Conservation (phyloP, 2,113 vertebrate genomes). For the Melanostigma gelatinosum region DNA sequence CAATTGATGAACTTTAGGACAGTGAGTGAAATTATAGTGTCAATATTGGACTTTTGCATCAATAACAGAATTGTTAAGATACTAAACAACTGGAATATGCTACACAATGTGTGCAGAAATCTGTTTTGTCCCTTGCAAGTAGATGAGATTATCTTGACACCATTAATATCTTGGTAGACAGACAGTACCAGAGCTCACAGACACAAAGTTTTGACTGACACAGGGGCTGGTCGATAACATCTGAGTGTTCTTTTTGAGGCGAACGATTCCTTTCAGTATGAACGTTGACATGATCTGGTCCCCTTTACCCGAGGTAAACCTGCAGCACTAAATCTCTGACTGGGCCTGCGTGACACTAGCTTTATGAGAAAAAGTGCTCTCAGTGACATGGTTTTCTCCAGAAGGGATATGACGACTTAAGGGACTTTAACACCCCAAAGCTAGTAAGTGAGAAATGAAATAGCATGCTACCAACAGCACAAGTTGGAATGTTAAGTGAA, state of each 20-base stretch:
- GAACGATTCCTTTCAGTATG: constrained; percentile 25
- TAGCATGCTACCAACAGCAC: constrained; percentile 25
- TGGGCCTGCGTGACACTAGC: constrained; percentile 16
- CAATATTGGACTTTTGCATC: constrained; percentile 7
- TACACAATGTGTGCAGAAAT: neutral
- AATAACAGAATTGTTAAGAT: neutral
- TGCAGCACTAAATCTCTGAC: constrained; percentile 19
- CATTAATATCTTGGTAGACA: neutral
- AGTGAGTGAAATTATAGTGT: neutral
- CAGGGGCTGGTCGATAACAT: neutral
- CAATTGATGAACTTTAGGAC: neutral
- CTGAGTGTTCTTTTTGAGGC: neutral
- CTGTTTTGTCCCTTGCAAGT: neutral
- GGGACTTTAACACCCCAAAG: constrained; percentile 62
- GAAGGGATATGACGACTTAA: constrained; percentile 55
- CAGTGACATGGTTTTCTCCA: constrained; percentile 33
- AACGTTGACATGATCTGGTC: constrained; percentile 18
- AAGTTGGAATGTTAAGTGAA: constrained; percentile 37
- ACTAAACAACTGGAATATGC: neutral
- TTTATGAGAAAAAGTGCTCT: constrained; percentile 29
- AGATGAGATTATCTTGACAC: neutral
- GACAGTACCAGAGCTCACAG: neutral
- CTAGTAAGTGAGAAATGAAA: constrained; percentile 19
- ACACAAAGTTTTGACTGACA: constrained; percentile 6
- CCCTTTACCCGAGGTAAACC: neutral